Evolutionary conservation across 2,113 vertebrate genomes (phyloP).

Genomic region (Numida meleagris): DNA sequence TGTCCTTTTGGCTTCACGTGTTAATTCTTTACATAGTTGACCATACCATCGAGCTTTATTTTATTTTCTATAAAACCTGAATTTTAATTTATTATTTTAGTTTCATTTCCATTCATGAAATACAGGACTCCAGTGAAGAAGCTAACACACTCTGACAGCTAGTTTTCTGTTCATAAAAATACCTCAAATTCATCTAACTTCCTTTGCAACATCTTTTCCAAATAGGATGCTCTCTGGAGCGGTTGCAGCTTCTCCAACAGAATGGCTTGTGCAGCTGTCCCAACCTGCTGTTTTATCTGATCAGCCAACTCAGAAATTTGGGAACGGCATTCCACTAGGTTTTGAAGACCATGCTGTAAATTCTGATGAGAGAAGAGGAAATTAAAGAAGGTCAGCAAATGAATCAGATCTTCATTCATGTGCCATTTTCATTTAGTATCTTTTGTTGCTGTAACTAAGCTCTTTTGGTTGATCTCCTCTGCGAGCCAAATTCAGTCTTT

Average conservation of each 20-base stretch:
- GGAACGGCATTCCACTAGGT: conserved; percentile 69
- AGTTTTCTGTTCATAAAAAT: background rate
- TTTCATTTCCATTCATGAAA: background rate
- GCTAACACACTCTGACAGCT: background rate
- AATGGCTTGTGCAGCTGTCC: conserved; percentile 51
- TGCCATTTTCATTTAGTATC: background rate
- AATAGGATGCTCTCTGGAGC: conserved; percentile 77
- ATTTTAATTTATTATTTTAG: background rate
- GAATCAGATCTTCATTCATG: background rate
- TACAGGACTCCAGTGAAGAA: background rate
- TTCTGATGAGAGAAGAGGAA: conserved; percentile 70
- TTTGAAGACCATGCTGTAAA: conserved; percentile 69
- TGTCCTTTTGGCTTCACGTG: background rate
- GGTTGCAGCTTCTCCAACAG: conserved; percentile 77
- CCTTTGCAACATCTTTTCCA: conserved; percentile 74
- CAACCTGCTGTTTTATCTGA: conserved; percentile 69
- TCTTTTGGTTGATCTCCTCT: conserved; percentile 7
- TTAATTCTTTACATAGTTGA: background rate
- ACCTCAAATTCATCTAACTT: conserved; percentile 84
- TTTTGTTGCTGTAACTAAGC: conserved; percentile 48
- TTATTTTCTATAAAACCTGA: background rate
- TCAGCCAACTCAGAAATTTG: conserved; percentile 77
- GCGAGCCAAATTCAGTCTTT: background rate
- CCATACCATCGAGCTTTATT: background rate
- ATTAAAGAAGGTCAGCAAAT: background rate